A percentile compares a stretch with the other conserved stretches of the same genome.
These are phyloP conservation scores for Pseudocheirus occidentalis DNA, from an alignment of 2,797 vertebrate species.

Conservation along the genomic window DNA sequence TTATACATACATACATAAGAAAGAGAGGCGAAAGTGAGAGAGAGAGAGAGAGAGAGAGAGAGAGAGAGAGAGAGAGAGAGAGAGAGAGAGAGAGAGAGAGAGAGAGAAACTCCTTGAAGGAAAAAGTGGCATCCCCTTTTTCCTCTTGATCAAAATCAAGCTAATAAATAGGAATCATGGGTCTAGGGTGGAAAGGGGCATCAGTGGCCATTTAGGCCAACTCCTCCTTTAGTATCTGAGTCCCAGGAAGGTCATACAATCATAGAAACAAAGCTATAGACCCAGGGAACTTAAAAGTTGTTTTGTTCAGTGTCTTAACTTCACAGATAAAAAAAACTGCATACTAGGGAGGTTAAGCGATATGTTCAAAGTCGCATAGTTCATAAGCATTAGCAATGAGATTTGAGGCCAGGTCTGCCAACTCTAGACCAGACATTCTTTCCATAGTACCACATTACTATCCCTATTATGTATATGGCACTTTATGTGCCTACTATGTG, in stretches of 20 bases:
- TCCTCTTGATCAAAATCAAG: background rate
- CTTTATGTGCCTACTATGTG: background rate
- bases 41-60: no score
- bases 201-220: background rate
- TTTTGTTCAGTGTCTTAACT: background rate
- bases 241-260: background rate
- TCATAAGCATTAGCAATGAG: background rate
- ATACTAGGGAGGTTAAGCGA: background rate
- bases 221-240: background rate
- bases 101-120: background rate
- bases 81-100: no score
- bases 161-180: background rate
- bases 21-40: no score
- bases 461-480: background rate
- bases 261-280: background rate
- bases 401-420: background rate
- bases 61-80: no score
- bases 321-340: background rate
- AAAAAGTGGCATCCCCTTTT: background rate
- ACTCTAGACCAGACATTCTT: background rate
- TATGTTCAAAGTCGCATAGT: background rate
- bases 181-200: background rate
- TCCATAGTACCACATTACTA: background rate
- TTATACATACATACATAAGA: background rate
- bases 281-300: background rate